A percentile compares a stretch with the other conserved stretches of the same genome.
phyloP scores from a whole-genome alignment of 2,888 invertebrate species.

The Tinea pellionella region DNA sequence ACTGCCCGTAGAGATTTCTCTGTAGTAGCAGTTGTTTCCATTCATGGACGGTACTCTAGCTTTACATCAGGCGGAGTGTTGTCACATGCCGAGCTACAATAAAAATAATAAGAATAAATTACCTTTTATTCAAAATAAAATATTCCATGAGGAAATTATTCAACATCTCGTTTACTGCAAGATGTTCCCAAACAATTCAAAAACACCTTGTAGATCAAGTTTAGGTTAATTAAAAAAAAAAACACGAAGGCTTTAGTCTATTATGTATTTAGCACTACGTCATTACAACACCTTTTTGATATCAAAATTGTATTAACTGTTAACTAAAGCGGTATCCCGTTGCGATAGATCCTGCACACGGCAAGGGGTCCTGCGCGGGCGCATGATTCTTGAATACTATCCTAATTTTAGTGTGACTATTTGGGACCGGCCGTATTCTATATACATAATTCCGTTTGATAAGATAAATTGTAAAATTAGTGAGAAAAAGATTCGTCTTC shows the following conservation, averaged over 20 bases:
- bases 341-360: slow-evolving; percentile 19
- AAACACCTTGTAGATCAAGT: neutral
- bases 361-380: slow-evolving; percentile 12
- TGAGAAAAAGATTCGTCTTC: no score
- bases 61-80: no score
- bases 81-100: no score
- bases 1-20: no score
- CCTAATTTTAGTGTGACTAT: neutral
- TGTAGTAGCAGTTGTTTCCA: no score
- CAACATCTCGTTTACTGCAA: slow-evolving; percentile 27
- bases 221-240: neutral
- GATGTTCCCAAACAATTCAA: neutral
- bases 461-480: no score
- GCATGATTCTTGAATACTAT: neutral
- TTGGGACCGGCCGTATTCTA: neutral
- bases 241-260: slow-evolving; percentile 29
- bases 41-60: no score
- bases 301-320: slow-evolving; percentile 29
- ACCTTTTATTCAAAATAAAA: slow-evolving; percentile 23
- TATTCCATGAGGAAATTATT: no score
- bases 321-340: slow-evolving; percentile 36
- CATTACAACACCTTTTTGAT: slow-evolving; percentile 27
- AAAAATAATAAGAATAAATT: no score
- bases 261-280: slow-evolving; percentile 30
- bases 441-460: neutral